These are phyloP conservation scores for Varanus komodoensis DNA, from an alignment of 2,113 vertebrate genomes.

Conservation along the genomic window DNA sequence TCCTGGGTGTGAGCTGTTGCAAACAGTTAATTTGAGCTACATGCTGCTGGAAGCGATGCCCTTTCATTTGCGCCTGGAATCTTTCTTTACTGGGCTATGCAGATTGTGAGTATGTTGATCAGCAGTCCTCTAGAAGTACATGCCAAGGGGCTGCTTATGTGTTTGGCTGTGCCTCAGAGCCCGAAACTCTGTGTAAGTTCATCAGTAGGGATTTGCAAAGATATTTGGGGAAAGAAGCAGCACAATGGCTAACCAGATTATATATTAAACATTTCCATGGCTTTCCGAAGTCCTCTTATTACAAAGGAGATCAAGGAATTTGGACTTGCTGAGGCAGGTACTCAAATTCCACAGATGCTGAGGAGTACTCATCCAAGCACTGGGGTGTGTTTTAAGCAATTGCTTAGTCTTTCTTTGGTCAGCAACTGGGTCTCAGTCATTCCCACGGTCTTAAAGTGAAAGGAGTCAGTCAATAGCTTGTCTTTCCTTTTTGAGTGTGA, in stretches of 20 bases:
- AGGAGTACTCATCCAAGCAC: not conserved
- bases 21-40: not conserved
- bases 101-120: not conserved
- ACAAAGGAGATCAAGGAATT: not conserved
- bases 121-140: not conserved
- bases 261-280: not conserved
- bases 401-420: not conserved
- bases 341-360: not conserved
- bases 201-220: not conserved
- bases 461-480: not conserved
- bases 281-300: not conserved
- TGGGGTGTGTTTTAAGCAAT: not conserved
- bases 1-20: conserved; percentile 14
- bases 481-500: not conserved
- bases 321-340: not conserved
- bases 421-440: not conserved
- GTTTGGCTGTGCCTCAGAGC: not conserved
- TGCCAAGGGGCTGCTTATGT: not conserved
- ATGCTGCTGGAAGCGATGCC: not conserved
- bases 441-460: not conserved
- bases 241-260: not conserved
- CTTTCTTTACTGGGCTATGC: not conserved
- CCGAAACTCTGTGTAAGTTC: not conserved
- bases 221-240: not conserved
- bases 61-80: fast-evolving